A percentile compares a stretch with the other conserved stretches of the same genome.
phyloP scores from a whole-genome alignment of 2,888 invertebrate species.

The Ditula angustiorana region DNA sequence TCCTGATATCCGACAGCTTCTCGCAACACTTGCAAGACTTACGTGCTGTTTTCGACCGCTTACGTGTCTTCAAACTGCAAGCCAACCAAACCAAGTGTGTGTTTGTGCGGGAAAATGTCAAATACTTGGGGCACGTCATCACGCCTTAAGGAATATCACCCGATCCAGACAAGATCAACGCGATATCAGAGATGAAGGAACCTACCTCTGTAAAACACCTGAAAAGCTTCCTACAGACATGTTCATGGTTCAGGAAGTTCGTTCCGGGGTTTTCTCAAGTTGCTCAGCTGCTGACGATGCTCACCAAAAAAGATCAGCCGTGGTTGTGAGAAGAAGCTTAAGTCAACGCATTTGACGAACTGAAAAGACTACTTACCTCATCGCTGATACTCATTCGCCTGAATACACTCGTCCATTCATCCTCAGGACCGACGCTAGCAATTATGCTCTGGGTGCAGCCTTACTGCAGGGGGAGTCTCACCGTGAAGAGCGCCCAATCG shows the following conservation, averaged over 20 bases:
- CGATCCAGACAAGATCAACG: not conserved
- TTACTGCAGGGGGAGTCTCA: too few relatives aligned
- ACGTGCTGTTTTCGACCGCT: conserved; percentile 49
- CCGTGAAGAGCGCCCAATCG: too few relatives aligned
- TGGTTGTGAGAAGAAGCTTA: conserved; percentile 50
- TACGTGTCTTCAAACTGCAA: conserved; percentile 63
- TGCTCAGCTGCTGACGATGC: conserved; percentile 49
- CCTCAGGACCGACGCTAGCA: not conserved
- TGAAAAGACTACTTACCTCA: conserved; percentile 44
- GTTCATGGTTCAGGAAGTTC: conserved; percentile 48
- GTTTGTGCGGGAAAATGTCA: not conserved
- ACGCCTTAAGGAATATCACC: not conserved
- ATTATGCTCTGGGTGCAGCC: too few relatives aligned
- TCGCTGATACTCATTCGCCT: conserved; percentile 47
- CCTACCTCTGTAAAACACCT: conserved; percentile 43
- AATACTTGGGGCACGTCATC: not conserved
- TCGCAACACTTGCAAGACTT: not conserved
- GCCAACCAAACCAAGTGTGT: conserved; percentile 39
- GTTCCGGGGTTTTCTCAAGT: too few relatives aligned
- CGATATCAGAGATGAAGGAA: too few relatives aligned
- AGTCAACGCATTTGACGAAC: conserved; percentile 38
- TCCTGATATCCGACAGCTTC: too few relatives aligned
- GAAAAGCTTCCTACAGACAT: conserved; percentile 43
- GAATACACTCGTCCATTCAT: too few relatives aligned
- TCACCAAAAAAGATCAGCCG: conserved; percentile 49